These are phyloP conservation scores for Tenthredo notha DNA, from an alignment of 2,888 invertebrate species.

Conservation along the genomic window DNA sequence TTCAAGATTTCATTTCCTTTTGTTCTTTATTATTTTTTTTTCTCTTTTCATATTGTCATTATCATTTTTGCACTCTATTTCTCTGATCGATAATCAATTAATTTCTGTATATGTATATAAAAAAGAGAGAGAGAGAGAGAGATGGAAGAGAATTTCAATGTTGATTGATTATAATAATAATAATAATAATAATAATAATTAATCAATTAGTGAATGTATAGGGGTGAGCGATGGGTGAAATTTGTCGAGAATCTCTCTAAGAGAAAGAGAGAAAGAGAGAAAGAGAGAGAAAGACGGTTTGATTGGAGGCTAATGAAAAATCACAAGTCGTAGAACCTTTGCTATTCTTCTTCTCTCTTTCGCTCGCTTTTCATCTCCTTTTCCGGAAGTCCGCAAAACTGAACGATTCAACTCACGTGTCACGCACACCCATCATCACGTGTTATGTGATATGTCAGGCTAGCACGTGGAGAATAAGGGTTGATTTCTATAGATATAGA, in stretches of 20 bases:
- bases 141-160: not conserved
- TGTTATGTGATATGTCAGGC: not conserved
- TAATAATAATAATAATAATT: not conserved
- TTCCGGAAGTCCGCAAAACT: not conserved
- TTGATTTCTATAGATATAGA: too few relatives aligned
- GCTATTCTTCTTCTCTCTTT: not conserved
- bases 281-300: not conserved
- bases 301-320: not conserved
- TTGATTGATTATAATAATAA: not conserved
- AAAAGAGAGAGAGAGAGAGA: too few relatives aligned
- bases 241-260: too few relatives aligned
- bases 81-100: not conserved
- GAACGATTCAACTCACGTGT: not conserved
- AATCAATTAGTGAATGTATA: not conserved
- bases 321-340: not conserved
- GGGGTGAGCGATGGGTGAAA: not conserved
- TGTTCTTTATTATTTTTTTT: not conserved
- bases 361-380: not conserved
- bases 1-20: not conserved
- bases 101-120: not conserved
- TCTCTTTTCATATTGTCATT: not conserved
- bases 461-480: not conserved
- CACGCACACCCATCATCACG: constrained; percentile 2
- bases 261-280: not conserved
- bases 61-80: not conserved